Base-by-base conservation (phyloP, 1,140 invertebrate species). In the Lineus longissimus region DNA sequence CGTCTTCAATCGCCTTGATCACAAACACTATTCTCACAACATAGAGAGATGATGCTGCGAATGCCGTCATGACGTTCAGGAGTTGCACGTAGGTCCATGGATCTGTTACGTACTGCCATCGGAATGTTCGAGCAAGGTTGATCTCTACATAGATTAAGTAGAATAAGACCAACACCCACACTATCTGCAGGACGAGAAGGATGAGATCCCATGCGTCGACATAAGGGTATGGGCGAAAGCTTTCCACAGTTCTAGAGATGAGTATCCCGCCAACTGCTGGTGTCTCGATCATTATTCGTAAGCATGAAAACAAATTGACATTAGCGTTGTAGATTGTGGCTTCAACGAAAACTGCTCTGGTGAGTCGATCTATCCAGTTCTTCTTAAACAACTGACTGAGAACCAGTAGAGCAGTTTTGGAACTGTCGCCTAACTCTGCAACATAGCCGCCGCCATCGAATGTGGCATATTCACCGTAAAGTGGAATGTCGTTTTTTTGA, bases 321-420 rank as follows among this genome's bases (percentile, higher is more conserved):
- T 76, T 70, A 7, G 84, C 76, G 64, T 85, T 85, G 66, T 85
- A 86, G 0, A 84, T 71, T 15, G 83, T 83, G 66, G 85, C 84
- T 61, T 86, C 85, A 7, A 84, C 70, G 62, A 85, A 78, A 27
- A 86, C 73, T 4, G 83, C 84, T 69, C 85, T 69, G 0, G 85
- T 85, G 19, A 76, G 67, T n/a, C 74, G 62, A 66, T 86, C 84
- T n/a, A 85, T 72, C 85, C 85, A 86, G 0, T 65, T 69, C 41
- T 73, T 61, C 0, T 70, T 59, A 25, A 81, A 65, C 4, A 86
- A 63, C 33, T 76, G 69, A 11, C 76, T 63, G 6, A 86, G 55
- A 31, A 74, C 72, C 13, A 70, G 59, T 51, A 61, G 65, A 0
- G 83, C 59, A 25, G 72, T 68, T 22, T 68, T 60, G 22, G 62